These are phyloP conservation scores for Dendrocopos noguchii DNA, from an alignment of 2,113 vertebrate species.

Conservation along the genomic window DNA sequence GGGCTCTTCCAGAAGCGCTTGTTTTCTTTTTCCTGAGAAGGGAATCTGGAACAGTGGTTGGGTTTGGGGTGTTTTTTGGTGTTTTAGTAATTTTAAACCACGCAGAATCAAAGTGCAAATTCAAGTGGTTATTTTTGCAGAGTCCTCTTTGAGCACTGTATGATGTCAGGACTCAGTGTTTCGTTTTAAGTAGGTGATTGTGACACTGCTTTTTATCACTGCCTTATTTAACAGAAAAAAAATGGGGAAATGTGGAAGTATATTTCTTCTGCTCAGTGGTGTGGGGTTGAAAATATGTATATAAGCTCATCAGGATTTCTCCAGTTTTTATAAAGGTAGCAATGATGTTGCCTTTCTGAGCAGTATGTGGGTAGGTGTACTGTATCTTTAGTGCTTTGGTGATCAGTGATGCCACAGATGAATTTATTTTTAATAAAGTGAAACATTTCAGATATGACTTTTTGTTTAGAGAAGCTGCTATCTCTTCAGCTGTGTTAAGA, in stretches of 20 bases:
- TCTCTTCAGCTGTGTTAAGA: neutral
- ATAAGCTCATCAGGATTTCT: neutral
- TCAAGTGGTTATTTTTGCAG: slow-evolving; percentile 34
- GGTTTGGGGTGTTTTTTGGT: too few species aligned
- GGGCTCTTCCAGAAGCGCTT: neutral
- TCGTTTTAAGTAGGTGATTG: neutral
- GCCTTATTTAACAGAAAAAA: slow-evolving; percentile 68
- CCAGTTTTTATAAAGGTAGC: neutral
- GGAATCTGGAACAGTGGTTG: slow-evolving; percentile 12
- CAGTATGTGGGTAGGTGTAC: slow-evolving; percentile 52
- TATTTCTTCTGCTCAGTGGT: slow-evolving; percentile 14
- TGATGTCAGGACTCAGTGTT: neutral
- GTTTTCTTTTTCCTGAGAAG: slow-evolving; percentile 24
- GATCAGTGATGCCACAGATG: slow-evolving; percentile 42
- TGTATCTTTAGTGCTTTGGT: neutral
- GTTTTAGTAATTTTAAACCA: slow-evolving; percentile 9
- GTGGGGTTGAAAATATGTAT: neutral
- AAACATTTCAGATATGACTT: slow-evolving; percentile 16
- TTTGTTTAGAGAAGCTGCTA: neutral
- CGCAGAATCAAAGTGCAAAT: slow-evolving; percentile 39
- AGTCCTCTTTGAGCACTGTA: slow-evolving; percentile 23
- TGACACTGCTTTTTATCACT: slow-evolving; percentile 61
- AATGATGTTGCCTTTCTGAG: slow-evolving; percentile 34
- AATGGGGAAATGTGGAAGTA: slow-evolving; percentile 32
- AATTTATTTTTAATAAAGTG: slow-evolving; percentile 77